Evolutionary conservation across 1,140 invertebrate species (phyloP), one percentile per base, ranked within the genome.

Genomic region (Physella acuta): DNA sequence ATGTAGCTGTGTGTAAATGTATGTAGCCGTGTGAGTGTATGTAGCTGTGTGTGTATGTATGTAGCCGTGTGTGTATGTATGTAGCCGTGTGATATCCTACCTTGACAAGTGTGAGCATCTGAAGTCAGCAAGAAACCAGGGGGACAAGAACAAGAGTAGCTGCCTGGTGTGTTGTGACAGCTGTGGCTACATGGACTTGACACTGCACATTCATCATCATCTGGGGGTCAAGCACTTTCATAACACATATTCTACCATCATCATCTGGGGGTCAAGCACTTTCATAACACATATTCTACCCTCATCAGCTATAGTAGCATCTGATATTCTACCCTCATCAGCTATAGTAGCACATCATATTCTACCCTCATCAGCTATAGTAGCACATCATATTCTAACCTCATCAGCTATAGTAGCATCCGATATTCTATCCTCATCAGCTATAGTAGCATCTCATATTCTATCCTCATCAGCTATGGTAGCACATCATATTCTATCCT

Each of bases 111-210:
- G 53, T 73, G 71, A 0, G 84, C 84, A 73, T 84, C 81, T 16
- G 74, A 59, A 36, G 71, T 75, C 33, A 86, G 74, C 3, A 65
- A 73, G 53, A 71, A 83, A 0, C 92, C 92, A 31, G 89, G 87
- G 14, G 89, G 88, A 79, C 89, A 90, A 36, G 85, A 85, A 70
- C 89, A 90, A 68, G 85, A 81, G 79, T 84, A 89, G 26, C 87
- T 87, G 64, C 89, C 89, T 53, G 86, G 83, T 30, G 82, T 84
- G 81, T 90, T 90, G 72, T 87, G 85, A 75, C 89, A 90, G 73
- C 83, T 85, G 74, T 87, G 87, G 71, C 87, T 87, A 78, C 89
- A 90, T 8, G 84, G 81, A 33, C 84, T 77, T 11, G 14, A 74
- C 84, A 74, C 85, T 70, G 30, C 39, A 65, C 89, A 90, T 79